Evolutionary conservation across 2,797 vertebrate species (phyloP), one percentile per base, ranked within the genome.

Genomic region (Chelon labrosus): DNA sequence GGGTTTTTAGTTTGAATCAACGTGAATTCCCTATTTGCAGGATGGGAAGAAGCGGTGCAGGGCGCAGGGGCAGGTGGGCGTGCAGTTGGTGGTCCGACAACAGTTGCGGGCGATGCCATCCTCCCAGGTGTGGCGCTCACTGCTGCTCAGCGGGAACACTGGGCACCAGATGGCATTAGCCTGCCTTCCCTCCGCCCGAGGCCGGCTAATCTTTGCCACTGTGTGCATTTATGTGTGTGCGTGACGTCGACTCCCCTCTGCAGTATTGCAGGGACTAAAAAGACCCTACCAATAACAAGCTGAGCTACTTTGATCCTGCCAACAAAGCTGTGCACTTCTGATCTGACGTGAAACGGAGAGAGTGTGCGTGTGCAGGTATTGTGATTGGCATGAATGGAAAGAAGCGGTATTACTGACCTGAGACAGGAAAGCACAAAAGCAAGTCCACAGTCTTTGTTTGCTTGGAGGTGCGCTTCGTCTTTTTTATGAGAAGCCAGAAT

Each of bases 91-190:
- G 92, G 87, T 89, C 87, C 38, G 5, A 75, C 78, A 79, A 84
- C 85, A 71, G 85, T 90, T 85, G 76, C 79, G 82, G 89, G 86
- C 87, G 39, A 82, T 47, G 57, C 66, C 19, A 25, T 84, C 80
- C 25, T 71, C 90, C 87, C 90, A 92, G 92, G 89, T 92, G 92
- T 88, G 83, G 80, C 72, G 67, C 77, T 82, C 86, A 82, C 55
- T 61, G 80, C 54, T 76, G 80, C 92, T 69, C 90, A 91, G 90
- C 85, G 17, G 75, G 89, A 77, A 65, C 68, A 54, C 82, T n/a
- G 76, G 81, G 67, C 80, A 87, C 83, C 92, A 93, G 90, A 92
- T 91, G 91, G 90, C 84, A 59, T 66, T 17, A 47, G 77, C 56
- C 51, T 44, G 69, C 59, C 64, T 70, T 70, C 75, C 65, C 77